These are phyloP conservation scores for Coptotermes formosanus DNA, from an alignment of 1,140 invertebrate species.

Conservation along the genomic window DNA sequence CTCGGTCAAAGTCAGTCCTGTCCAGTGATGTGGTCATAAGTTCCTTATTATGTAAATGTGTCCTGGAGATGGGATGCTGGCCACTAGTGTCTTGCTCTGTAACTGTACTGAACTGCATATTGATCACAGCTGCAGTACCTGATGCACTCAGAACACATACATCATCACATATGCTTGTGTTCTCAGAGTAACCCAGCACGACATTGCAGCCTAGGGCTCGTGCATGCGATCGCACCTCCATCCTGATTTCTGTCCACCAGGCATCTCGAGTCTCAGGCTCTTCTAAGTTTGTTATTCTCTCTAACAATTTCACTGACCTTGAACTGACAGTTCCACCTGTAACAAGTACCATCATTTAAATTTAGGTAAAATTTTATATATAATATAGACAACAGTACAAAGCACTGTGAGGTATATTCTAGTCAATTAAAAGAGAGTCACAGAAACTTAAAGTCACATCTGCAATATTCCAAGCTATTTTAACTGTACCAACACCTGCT, in stretches of 20 bases:
- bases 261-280: constrained; percentile 87
- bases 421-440: too few relatives aligned
- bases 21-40: constrained; percentile 41
- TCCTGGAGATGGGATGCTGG: constrained; percentile 35
- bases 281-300: constrained; percentile 76
- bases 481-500: too few relatives aligned
- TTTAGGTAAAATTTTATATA: too few relatives aligned
- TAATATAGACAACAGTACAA: too few relatives aligned
- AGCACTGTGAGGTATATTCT: too few relatives aligned
- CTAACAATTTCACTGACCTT: constrained; percentile 83
- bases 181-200: constrained; percentile 89
- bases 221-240: constrained; percentile 90
- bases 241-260: constrained; percentile 94
- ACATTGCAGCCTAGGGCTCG: constrained; percentile 88
- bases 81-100: not conserved
- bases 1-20: constrained; percentile 42
- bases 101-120: constrained; percentile 46
- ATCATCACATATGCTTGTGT: constrained; percentile 90
- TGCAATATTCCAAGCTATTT: too few relatives aligned
- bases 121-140: constrained; percentile 88
- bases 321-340: constrained; percentile 84
- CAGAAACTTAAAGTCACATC: too few relatives aligned
- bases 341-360: too few relatives aligned
- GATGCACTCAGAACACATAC: constrained; percentile 90
- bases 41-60: constrained; percentile 36